Percentiles rank a stretch among this genome's conserved stretches.
Evolutionary conservation across 2,797 vertebrate species (phyloP).

Genomic region (Pseudochaenichthys georgianus): DNA sequence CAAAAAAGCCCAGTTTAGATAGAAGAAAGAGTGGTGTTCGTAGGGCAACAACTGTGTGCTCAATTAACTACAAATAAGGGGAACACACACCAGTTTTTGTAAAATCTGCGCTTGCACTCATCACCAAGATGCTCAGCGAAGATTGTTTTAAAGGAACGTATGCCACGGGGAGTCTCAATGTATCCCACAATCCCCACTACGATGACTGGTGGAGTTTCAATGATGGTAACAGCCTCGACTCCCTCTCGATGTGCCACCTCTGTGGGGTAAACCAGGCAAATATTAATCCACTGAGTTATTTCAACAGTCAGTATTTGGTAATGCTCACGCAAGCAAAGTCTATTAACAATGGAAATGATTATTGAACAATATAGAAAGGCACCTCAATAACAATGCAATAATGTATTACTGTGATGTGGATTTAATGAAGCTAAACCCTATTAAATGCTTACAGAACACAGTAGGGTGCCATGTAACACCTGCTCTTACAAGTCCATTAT

Average conservation of each 20-base stretch:
- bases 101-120: conserved; percentile 94
- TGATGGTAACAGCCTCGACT: conserved; percentile 93
- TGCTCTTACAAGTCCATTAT: not conserved
- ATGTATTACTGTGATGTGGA: not conserved
- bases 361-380: not conserved
- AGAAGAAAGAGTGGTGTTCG: not conserved
- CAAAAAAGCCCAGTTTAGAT: not conserved
- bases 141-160: conserved; percentile 91
- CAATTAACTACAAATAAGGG: not conserved
- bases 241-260: conserved; percentile 93
- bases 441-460: not conserved
- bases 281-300: not conserved
- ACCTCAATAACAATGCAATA: not conserved
- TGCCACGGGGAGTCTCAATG: conserved; percentile 87
- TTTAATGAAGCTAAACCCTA: not conserved
- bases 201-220: conserved; percentile 92
- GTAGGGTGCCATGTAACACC: not conserved
- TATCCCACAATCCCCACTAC: conserved; percentile 94
- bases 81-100: conserved; percentile 90
- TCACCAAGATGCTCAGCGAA: conserved; percentile 96
- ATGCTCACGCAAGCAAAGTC: not conserved
- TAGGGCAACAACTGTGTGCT: not conserved
- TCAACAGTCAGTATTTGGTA: not conserved
- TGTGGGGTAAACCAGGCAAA: conserved; percentile 58
- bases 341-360: not conserved